Base-by-base conservation (phyloP, 2,797 vertebrate genomes). In the Amniataba percoides region DNA sequence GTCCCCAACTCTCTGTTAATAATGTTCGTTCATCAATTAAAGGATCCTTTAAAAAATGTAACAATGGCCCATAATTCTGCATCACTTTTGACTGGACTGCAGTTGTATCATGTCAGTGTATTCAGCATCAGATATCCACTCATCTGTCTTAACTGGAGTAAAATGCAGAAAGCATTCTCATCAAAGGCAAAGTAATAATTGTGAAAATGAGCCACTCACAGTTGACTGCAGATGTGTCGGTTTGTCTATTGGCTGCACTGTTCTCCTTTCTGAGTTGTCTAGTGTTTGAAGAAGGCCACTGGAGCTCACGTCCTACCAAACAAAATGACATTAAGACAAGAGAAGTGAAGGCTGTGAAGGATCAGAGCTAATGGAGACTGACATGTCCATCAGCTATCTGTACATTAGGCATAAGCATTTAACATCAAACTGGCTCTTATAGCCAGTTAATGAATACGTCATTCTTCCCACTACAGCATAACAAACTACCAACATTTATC, bases 191-290 rank as follows among this genome's bases (percentile, higher is more conserved):
- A 52, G 21, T 4, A 6, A 39, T 9, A 9, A 31, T 0, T 15
- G 12, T 16, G 31, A 45, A 55, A 16, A 21, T 11, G 11, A 6
- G 1, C 0, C 19, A 95, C 97, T 97, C 94, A 99, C 98, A 25
- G 92, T 89, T 73, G 97, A 96, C 72, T 89, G 93, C 69, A 95
- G 89, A 59, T 96, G 95, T 49, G 86, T 72, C 0, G 96, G 95
- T 85, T 98, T 96, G 76, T 95, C 88, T 45, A 96, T 70, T 1
- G 96, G 71, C 81, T 96, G 95, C 62, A 99, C 80, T 31, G 94
- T 90, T 75, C 96, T 96, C 89, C 94, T 96, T 53, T 78, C 91
- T 74, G 67, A 67, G 65, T 87, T 45, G 25, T 69, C 80, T 62
- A 77, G 72, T 1, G 63, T 63, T 76, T 89, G 83, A 39, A 93